Evolutionary conservation across 1,140 invertebrate genomes (phyloP).

Genomic region (Penaeus indicus): DNA sequence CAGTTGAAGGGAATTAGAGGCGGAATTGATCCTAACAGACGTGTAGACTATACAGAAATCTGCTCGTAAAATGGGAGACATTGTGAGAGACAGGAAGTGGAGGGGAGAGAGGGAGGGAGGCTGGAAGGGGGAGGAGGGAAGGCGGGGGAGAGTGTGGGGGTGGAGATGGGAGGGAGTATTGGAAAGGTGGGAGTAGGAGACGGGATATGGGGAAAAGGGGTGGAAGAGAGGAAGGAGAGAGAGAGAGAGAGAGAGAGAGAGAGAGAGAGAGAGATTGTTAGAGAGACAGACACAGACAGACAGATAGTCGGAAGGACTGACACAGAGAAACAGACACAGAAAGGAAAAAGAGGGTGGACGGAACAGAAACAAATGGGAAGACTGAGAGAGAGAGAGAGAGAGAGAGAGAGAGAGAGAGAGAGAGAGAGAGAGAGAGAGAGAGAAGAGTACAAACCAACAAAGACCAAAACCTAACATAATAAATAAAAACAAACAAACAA

Average conservation of each 20-base stretch:
- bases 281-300: not conserved
- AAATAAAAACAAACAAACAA: too few species aligned
- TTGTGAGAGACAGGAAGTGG: not conserved
- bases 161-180: not conserved
- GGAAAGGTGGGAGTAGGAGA: constrained; percentile 26
- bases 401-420: constrained; percentile 1
- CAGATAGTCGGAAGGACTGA: constrained; percentile 16
- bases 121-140: not conserved
- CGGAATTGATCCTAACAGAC: too few species aligned
- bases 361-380: not conserved
- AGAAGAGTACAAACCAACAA: not conserved
- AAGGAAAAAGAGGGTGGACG: not conserved
- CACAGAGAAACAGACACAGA: too few species aligned
- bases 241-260: constrained; percentile 10
- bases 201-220: constrained; percentile 12
- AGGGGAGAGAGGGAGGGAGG: constrained; percentile 19
- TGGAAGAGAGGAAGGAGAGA: constrained; percentile 8
- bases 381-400: not conserved
- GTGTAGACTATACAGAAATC: too few species aligned
- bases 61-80: not conserved
- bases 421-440: not conserved
- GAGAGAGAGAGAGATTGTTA: not conserved
- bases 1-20: too few species aligned
- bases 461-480: too few species aligned
- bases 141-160: not conserved